These are phyloP conservation scores for Argyra leucocephala DNA, from an alignment of 2,888 invertebrate genomes.

Conservation along the genomic window DNA sequence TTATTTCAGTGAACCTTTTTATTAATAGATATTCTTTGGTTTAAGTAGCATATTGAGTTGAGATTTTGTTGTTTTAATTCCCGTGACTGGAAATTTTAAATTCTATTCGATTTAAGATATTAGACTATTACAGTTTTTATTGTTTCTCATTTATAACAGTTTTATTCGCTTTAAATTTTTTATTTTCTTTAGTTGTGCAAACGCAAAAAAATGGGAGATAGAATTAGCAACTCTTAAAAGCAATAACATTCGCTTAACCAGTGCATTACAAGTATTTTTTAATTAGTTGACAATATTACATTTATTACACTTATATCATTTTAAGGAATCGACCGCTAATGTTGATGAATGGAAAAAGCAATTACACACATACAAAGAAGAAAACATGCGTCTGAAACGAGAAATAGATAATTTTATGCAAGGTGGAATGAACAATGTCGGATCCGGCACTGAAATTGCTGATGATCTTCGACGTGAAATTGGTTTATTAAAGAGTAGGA, in stretches of 20 bases:
- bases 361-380: conserved; percentile 83
- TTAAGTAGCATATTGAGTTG: no score
- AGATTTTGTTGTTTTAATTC: no score
- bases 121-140: no score
- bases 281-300: no score
- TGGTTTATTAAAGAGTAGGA: conserved; percentile 63
- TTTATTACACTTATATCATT: no score
- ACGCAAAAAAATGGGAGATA: conserved; percentile 98
- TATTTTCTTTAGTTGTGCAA: conserved; percentile 77
- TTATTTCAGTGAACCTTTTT: no score
- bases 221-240: conserved; percentile 92
- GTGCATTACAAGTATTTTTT: conserved; percentile 66
- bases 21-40: no score
- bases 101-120: no score
- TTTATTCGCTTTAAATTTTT: no score
- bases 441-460: conserved; percentile 56
- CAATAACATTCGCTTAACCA: conserved; percentile 88
- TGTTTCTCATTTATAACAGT: no score
- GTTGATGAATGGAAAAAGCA: conserved; percentile 98
- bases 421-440: conserved; percentile 47
- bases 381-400: conserved; percentile 72
- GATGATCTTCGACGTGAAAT: conserved; percentile 68
- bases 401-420: conserved; percentile 64
- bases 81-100: no score
- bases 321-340: conserved; percentile 78